phyloP scores from a whole-genome alignment of 2,797 vertebrate genomes.

The Buphagus erythrorhynchus region DNA sequence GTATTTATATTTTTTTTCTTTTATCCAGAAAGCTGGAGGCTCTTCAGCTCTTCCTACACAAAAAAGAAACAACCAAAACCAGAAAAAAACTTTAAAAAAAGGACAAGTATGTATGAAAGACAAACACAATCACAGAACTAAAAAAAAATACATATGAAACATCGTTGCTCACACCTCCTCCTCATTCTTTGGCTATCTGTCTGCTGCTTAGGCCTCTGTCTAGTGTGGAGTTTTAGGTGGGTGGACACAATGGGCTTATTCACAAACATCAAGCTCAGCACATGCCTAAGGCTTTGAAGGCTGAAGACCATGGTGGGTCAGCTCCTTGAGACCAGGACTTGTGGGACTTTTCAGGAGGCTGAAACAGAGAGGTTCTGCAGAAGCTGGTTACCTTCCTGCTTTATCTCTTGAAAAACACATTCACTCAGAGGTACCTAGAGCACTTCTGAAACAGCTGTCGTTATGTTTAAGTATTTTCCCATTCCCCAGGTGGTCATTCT shows the following conservation, averaged over 20 bases:
- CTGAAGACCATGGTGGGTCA: background rate
- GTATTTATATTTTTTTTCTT: background rate
- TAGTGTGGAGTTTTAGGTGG: background rate
- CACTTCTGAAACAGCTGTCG: background rate
- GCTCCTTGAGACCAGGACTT: background rate
- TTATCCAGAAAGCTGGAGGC: background rate
- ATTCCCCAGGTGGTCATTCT: background rate
- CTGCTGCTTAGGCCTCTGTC: slow-evolving; percentile 35
- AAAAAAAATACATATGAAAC: slow-evolving; percentile 30
- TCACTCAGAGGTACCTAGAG: background rate
- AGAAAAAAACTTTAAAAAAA: background rate
- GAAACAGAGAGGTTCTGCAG: background rate
- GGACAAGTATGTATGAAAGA: background rate
- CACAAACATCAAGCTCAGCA: slow-evolving; percentile 5
- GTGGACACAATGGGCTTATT: slow-evolving; percentile 59
- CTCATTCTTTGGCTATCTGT: slow-evolving; percentile 56
- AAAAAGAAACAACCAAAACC: background rate
- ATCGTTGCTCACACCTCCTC: slow-evolving; percentile 27
- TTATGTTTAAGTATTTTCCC: background rate
- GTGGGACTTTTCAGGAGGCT: background rate
- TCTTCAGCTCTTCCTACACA: background rate
- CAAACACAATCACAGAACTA: slow-evolving; percentile 7
- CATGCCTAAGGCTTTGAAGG: background rate
- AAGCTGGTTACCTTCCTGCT: background rate
- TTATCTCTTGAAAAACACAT: background rate